These are phyloP conservation scores for Halcyon smyrnensis DNA, from an alignment of 2,797 vertebrate species.

Conservation along the genomic window DNA sequence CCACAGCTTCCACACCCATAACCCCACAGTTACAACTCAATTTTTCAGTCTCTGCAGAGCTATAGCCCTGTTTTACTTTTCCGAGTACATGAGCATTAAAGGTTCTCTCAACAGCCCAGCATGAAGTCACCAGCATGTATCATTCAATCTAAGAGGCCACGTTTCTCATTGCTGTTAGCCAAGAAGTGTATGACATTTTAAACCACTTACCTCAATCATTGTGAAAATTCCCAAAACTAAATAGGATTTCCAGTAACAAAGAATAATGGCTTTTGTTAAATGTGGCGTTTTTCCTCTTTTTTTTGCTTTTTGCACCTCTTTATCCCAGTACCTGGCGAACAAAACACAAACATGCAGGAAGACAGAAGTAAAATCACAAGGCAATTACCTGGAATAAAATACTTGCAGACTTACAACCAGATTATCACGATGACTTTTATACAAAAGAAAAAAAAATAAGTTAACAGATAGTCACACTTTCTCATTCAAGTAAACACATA, in stretches of 20 bases:
- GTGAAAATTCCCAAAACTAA: slow-evolving; percentile 89
- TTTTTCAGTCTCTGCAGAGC: neutral
- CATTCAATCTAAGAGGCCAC: neutral
- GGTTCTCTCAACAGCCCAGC: neutral
- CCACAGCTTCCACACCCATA: neutral
- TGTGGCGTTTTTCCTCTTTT: slow-evolving; percentile 82
- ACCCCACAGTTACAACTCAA: neutral
- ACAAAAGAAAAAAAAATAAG: neutral
- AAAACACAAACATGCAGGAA: neutral
- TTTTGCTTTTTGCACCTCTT: slow-evolving; percentile 83
- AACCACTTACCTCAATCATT: slow-evolving; percentile 85
- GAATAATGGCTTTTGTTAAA: slow-evolving; percentile 87
- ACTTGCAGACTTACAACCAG: neutral
- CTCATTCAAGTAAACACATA: neutral
- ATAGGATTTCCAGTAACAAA: slow-evolving; percentile 91
- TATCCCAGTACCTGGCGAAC: slow-evolving; percentile 88
- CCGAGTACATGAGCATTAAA: neutral
- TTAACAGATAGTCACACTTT: neutral
- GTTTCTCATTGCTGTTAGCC: neutral
- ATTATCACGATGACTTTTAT: neutral
- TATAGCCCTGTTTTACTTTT: neutral
- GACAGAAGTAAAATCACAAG: neutral
- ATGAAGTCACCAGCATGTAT: neutral
- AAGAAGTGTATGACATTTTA: neutral
- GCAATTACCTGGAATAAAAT: neutral